These are phyloP conservation scores for Microcebus murinus DNA, from an alignment of 2,113 vertebrate species.

Conservation along the genomic window DNA sequence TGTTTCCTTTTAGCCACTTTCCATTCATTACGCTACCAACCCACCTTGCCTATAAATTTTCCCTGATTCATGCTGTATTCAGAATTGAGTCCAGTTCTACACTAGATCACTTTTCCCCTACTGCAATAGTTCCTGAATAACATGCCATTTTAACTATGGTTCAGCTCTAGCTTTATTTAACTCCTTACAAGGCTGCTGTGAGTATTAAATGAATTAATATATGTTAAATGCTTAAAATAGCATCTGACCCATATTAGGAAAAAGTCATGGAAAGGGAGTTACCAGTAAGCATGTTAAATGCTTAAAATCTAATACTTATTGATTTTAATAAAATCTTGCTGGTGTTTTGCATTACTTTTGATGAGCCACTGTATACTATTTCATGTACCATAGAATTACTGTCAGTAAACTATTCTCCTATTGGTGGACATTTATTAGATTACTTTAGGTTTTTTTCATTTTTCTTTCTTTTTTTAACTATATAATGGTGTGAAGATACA, in stretches of 20 bases:
- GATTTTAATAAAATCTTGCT: not conserved
- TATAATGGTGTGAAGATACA: not conserved
- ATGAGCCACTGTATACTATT: not conserved
- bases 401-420: not conserved
- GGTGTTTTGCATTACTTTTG: not conserved
- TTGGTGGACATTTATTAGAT: not conserved
- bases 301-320: no score
- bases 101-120: not conserved
- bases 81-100: not conserved
- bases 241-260: not conserved
- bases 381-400: not conserved
- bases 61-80: no score
- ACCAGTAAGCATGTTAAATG: no score
- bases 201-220: not conserved
- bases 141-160: not conserved
- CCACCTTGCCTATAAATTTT: no score
- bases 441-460: not conserved
- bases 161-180: conserved; percentile 7
- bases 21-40: no score
- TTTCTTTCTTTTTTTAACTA: not conserved
- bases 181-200: not conserved
- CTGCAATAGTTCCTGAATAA: not conserved
- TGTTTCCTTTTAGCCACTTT: no score
- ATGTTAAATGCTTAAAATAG: not conserved
- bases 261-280: no score